Evolutionary conservation across 1,140 invertebrate species (phyloP).

Genomic region (Pygmarrhopalites habei): DNA sequence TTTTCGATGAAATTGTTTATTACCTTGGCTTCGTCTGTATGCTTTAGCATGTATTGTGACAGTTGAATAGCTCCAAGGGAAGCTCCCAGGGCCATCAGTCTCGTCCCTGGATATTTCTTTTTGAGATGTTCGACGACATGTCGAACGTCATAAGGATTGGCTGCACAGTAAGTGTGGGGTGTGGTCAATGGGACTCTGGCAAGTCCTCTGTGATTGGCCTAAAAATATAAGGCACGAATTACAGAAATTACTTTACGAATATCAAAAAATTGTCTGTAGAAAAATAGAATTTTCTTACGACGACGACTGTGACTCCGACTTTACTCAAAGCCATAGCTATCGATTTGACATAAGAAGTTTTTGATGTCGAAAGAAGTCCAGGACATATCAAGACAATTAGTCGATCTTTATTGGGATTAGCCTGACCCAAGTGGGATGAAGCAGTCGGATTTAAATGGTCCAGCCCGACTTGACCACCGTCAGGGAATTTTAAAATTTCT

Average conservation of each 20-base stretch:
- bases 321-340: slow-evolving; percentile 59
- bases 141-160: slow-evolving; percentile 68
- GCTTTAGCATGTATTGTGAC: neutral
- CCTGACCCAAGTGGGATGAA: no score
- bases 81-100: slow-evolving; percentile 66
- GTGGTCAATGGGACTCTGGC: slow-evolving; percentile 47
- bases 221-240: neutral
- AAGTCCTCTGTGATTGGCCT: neutral
- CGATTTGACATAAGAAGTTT: slow-evolving; percentile 74
- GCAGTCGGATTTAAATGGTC: no score
- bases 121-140: slow-evolving; percentile 66
- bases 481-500: no score
- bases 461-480: no score
- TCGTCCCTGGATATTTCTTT: slow-evolving; percentile 52
- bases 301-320: slow-evolving; percentile 60
- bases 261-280: neutral
- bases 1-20: no score
- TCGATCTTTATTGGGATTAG: no score
- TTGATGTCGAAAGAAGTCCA: slow-evolving; percentile 59
- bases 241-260: neutral
- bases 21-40: neutral
- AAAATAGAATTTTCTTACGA: slow-evolving; percentile 57
- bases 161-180: slow-evolving; percentile 71
- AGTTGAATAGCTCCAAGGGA: slow-evolving; percentile 61
- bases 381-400: neutral